A percentile compares a stretch with the other conserved stretches of the same genome.
Conservation (phyloP, 2,888 invertebrate genomes). For the Epicampocera succincta region DNA sequence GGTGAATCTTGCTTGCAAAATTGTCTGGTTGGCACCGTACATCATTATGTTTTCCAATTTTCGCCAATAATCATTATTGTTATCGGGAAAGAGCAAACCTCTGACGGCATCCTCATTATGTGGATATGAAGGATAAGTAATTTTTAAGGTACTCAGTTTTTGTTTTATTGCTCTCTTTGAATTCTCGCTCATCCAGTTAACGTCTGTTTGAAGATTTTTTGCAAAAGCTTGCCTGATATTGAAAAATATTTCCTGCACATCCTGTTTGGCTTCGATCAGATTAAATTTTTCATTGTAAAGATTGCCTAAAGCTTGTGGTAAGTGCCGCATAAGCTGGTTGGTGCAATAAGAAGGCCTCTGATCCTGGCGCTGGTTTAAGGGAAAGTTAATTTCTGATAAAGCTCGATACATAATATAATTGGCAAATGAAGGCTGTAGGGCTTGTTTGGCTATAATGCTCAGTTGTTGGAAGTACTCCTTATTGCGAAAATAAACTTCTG, state of each 20-base stretch:
- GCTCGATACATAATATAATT: conserved; percentile 78
- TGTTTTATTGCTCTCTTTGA: conserved; percentile 73
- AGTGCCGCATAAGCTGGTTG: conserved; percentile 73
- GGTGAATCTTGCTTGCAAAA: conserved; percentile 71
- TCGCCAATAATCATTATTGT: conserved; percentile 75
- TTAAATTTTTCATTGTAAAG: conserved; percentile 74
- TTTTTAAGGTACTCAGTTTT: conserved; percentile 72
- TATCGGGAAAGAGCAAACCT: conserved; percentile 70
- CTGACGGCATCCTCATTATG: conserved; percentile 69
- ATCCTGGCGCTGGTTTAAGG: conserved; percentile 56
- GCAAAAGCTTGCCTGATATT: conserved; percentile 72
- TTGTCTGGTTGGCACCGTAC: conserved; percentile 72
- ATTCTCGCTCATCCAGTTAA: conserved; percentile 76
- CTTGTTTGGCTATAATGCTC: conserved; percentile 70
- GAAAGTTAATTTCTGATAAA: conserved; percentile 71
- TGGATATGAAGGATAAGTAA: conserved; percentile 73
- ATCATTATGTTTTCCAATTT: conserved; percentile 72
- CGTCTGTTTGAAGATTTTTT: conserved; percentile 46
- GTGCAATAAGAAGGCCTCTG: conserved; percentile 73
- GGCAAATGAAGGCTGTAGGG: conserved; percentile 73
- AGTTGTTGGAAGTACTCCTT: conserved; percentile 75
- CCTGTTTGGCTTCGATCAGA: conserved; percentile 70
- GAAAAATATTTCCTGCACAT: conserved; percentile 73
- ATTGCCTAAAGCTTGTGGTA: conserved; percentile 77
- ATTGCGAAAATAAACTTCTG: conserved; percentile 74